Conservation (phyloP, 2,888 invertebrate genomes). For the Nephrotoma guestfalica region DNA sequence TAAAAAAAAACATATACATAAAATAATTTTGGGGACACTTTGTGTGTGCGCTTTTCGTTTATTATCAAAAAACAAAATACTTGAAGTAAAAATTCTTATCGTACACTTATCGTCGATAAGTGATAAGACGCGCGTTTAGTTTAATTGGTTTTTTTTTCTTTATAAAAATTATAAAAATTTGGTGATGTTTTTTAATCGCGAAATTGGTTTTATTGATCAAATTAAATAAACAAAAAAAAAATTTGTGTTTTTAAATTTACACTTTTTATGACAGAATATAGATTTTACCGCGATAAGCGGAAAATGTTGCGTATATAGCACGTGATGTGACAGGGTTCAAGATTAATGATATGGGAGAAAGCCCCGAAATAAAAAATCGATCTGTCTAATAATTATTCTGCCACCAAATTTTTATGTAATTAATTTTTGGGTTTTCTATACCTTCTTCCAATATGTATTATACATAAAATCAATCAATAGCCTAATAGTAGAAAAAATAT, state of each 20-base stretch:
- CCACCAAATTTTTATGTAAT: not conserved
- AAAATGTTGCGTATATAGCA: no score
- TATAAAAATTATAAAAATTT: not conserved
- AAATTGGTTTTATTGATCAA: not conserved
- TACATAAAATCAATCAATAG: not conserved
- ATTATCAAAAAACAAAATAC: slow-evolving; percentile 2
- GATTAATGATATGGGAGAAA: not conserved
- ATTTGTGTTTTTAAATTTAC: not conserved
- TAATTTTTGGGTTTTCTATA: not conserved
- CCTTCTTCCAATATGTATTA: not conserved
- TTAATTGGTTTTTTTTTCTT: not conserved
- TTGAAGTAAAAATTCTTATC: not conserved
- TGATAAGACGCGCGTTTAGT: not conserved
- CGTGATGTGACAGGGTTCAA: no score
- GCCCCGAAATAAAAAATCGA: not conserved
- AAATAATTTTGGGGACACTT: not conserved
- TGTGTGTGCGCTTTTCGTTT: not conserved
- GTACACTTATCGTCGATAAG: not conserved
- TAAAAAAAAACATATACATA: not conserved
- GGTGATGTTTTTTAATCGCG: not conserved
- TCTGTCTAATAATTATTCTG: not conserved
- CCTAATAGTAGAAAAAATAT: not conserved
- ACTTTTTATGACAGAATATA: not conserved
- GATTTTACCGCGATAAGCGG: not conserved
- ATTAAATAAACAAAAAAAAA: not conserved